Conservation (phyloP, 2,888 invertebrate species). For the Neoitamus cyanurus region DNA sequence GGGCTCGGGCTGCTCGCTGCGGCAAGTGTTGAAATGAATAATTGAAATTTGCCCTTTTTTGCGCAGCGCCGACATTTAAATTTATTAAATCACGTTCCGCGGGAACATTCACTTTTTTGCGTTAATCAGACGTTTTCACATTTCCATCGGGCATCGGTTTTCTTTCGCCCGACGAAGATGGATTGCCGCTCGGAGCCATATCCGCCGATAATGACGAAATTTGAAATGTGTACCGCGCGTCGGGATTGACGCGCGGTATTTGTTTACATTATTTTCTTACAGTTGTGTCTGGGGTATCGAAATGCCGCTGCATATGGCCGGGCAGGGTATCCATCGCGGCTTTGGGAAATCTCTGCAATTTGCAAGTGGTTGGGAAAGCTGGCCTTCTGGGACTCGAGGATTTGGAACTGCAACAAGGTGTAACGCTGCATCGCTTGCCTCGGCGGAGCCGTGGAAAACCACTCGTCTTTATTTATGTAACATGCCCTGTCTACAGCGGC, state of each 20-base stretch:
- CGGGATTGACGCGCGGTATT: not conserved
- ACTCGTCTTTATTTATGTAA: not conserved
- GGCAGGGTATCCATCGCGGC: not conserved
- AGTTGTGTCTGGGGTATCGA: not conserved
- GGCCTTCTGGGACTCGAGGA: not conserved
- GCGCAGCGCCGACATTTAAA: not conserved
- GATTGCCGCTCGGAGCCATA: not conserved
- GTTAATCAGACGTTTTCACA: not conserved
- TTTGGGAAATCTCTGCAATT: not conserved
- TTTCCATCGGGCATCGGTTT: not conserved
- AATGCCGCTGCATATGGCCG: not conserved
- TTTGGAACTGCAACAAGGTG: not conserved
- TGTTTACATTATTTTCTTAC: not conserved
- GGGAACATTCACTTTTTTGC: not conserved
- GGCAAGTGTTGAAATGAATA: slow-evolving; percentile 1
- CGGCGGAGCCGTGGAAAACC: not conserved
- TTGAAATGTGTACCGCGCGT: not conserved
- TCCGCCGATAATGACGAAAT: not conserved
- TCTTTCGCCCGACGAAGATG: not conserved
- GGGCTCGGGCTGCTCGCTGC: not conserved
- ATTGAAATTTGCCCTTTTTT: slow-evolving; percentile 1
- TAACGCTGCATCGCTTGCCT: not conserved
- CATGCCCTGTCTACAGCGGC: not conserved
- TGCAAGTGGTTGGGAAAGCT: not conserved
- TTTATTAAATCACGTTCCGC: slow-evolving; percentile 1